Evolutionary conservation across 2,888 invertebrate genomes (phyloP).

Genomic region (Notocelia uddmanniana): DNA sequence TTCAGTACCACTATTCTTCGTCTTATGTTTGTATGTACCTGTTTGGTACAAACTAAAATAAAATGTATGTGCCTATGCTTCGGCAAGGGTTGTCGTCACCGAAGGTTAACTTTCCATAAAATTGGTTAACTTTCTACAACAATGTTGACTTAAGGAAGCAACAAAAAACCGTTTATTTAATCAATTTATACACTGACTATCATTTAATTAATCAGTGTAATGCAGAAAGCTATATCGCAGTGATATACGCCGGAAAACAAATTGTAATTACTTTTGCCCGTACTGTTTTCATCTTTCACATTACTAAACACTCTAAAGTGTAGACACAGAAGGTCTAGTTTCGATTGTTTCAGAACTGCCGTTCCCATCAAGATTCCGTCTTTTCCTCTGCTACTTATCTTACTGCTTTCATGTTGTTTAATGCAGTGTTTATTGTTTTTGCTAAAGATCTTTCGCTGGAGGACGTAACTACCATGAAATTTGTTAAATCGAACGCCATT

Average conservation of each 20-base stretch:
- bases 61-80: too few relatives aligned
- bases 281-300: constrained; percentile 49
- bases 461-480: constrained; percentile 49
- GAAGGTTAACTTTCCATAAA: constrained; percentile 43
- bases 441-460: constrained; percentile 60
- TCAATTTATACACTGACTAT: constrained; percentile 68
- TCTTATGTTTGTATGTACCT: too few relatives aligned
- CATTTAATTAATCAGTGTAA: constrained; percentile 74
- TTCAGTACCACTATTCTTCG: too few relatives aligned
- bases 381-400: constrained; percentile 60
- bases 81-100: not conserved
- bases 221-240: constrained; percentile 62
- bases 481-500: constrained; percentile 46
- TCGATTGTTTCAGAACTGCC: constrained; percentile 43
- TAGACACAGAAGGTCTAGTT: constrained; percentile 34
- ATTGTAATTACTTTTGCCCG: constrained; percentile 63
- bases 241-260: constrained; percentile 65
- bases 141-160: constrained; percentile 56
- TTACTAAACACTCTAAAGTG: constrained; percentile 29
- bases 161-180: constrained; percentile 60
- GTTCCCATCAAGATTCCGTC: constrained; percentile 61
- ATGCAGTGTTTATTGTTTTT: constrained; percentile 65
- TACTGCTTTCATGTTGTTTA: constrained; percentile 59
- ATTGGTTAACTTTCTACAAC: constrained; percentile 47
- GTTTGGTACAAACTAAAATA: too few relatives aligned